These are phyloP conservation scores for Bubo blakistoni DNA, from an alignment of 2,113 vertebrate species.

Conservation along the genomic window DNA sequence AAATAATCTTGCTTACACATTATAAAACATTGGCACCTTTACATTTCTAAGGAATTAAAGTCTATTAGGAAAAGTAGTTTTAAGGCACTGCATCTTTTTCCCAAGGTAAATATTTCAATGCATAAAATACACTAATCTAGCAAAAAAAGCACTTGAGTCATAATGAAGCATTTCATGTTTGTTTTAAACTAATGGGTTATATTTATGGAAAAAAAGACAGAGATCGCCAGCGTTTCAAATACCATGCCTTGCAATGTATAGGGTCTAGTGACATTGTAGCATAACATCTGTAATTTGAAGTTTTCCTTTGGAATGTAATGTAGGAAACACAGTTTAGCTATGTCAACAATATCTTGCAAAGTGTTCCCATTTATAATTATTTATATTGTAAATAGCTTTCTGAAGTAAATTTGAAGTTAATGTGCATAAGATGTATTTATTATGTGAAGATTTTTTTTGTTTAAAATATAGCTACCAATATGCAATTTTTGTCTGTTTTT, in stretches of 20 bases:
- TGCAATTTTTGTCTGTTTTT: conserved; percentile 69
- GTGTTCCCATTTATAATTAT: conserved; percentile 90
- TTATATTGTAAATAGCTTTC: conserved; percentile 96
- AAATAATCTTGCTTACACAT: conserved; percentile 9
- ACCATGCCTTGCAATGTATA: conserved; percentile 75
- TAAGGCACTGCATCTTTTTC: conserved; percentile 38
- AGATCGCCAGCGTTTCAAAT: conserved; percentile 64
- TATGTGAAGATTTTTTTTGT: conserved; percentile 86
- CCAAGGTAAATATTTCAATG: conserved; percentile 49
- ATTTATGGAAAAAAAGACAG: conserved; percentile 64
- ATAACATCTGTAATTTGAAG: conserved; percentile 77
- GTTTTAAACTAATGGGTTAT: conserved; percentile 44
- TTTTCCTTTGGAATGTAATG: conserved; percentile 83
- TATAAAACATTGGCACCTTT: conserved; percentile 46
- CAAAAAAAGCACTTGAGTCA: conserved; percentile 27
- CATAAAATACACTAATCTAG: conserved; percentile 4
- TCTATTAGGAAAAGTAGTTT: conserved; percentile 18
- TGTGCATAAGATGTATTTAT: conserved; percentile 97
- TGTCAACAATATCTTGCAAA: conserved; percentile 84
- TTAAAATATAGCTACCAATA: conserved; percentile 86
- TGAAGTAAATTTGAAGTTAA: conserved; percentile 86
- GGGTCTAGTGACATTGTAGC: conserved; percentile 77
- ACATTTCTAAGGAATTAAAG: conserved; percentile 61
- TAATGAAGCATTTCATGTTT: conserved; percentile 11
- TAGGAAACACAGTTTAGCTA: conserved; percentile 77